These are phyloP conservation scores for Macrochelys suwanniensis DNA, from an alignment of 2,797 vertebrate genomes.

Conservation along the genomic window DNA sequence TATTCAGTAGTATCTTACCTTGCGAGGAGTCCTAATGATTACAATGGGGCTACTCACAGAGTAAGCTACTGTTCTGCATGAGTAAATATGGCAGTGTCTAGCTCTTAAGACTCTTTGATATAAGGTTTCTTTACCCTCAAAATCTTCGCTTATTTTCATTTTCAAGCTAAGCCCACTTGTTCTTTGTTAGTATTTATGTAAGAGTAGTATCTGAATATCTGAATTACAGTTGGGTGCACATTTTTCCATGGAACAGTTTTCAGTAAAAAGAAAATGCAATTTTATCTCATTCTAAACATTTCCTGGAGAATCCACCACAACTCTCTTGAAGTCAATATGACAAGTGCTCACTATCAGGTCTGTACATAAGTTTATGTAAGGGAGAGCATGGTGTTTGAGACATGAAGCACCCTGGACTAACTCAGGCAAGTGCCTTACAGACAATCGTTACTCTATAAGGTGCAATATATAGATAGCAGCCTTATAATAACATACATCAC, in stretches of 20 bases:
- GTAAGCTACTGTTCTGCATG: accelerated
- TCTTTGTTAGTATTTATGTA: not conserved
- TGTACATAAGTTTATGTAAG: not conserved
- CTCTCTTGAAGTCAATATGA: not conserved
- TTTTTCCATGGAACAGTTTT: not conserved
- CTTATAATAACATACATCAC: not conserved
- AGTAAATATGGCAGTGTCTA: not conserved
- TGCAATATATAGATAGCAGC: not conserved
- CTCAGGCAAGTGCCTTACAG: not conserved
- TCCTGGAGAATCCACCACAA: not conserved
- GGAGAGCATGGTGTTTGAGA: not conserved
- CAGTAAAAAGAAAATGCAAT: not conserved
- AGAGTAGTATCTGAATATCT: not conserved
- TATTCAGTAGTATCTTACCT: accelerated
- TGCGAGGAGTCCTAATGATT: accelerated
- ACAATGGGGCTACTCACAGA: not conserved
- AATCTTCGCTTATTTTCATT: not conserved
- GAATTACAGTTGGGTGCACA: not conserved
- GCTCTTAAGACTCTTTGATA: not conserved
- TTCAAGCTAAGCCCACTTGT: not conserved
- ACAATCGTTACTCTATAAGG: not conserved
- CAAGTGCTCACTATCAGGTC: not conserved
- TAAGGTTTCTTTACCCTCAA: not conserved
- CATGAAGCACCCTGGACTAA: not conserved
- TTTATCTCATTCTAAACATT: not conserved